Percentiles rank a stretch among this genome's conserved stretches.
Conservation (phyloP, 2,113 vertebrate genomes). For the Dascyllus trimaculatus region DNA sequence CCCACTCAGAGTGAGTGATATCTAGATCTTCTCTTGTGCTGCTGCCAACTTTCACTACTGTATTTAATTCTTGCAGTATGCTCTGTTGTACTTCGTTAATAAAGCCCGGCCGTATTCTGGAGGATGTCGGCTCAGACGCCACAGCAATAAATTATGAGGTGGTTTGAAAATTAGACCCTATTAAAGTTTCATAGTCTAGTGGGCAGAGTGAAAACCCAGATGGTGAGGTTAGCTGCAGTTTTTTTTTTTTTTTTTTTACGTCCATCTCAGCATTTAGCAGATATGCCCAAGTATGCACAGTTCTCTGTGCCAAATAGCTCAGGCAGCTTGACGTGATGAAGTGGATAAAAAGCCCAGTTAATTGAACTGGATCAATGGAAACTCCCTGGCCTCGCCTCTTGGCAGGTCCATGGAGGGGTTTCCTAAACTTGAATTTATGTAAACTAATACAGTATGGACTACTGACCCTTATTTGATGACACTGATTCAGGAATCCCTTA, state of each 20-base stretch:
- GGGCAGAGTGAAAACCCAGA: slow-evolving; percentile 52
- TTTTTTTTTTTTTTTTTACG: slow-evolving; percentile 25
- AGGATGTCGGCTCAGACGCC: slow-evolving; percentile 22
- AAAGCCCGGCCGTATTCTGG: not conserved
- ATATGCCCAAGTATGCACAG: slow-evolving; percentile 16
- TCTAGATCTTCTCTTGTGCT: slow-evolving; percentile 3
- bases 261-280: slow-evolving; percentile 57
- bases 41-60: slow-evolving; percentile 23
- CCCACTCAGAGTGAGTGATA: slow-evolving; percentile 15
- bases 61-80: slow-evolving; percentile 4
- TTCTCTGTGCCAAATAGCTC: slow-evolving; percentile 49
- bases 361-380: slow-evolving; percentile 68
- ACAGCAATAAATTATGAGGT: slow-evolving; percentile 56
- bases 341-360: slow-evolving; percentile 57
- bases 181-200: slow-evolving; percentile 67
- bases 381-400: slow-evolving; percentile 39
- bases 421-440: slow-evolving; percentile 45
- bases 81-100: slow-evolving; percentile 22
- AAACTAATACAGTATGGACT: slow-evolving; percentile 23
- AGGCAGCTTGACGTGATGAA: slow-evolving; percentile 50
- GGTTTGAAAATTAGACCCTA: slow-evolving; percentile 65
- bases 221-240: slow-evolving; percentile 11
- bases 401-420: slow-evolving; percentile 38
- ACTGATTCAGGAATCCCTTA: not conserved
- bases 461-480: slow-evolving; percentile 16